A percentile compares a stretch with the other conserved stretches of the same genome.
These are phyloP conservation scores for Athetis lepigone DNA, from an alignment of 2,888 invertebrate genomes.

Conservation along the genomic window DNA sequence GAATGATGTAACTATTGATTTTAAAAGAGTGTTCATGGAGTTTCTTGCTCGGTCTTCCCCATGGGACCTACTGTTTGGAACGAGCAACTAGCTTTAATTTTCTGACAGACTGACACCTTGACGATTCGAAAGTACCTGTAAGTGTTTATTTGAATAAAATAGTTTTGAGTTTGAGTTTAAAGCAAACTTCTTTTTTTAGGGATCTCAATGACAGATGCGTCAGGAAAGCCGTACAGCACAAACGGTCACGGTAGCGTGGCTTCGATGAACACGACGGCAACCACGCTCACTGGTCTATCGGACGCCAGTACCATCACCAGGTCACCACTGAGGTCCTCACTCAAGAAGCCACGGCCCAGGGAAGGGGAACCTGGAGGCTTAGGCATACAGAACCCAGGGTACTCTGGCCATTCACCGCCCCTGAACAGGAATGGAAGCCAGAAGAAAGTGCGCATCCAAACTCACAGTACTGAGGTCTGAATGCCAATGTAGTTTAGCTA, in stretches of 20 bases:
- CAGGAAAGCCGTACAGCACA: conserved; percentile 94
- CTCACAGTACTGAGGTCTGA: conserved; percentile 97
- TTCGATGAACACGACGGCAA: conserved; percentile 94
- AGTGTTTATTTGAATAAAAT: too few species aligned
- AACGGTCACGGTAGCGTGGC: conserved; percentile 93
- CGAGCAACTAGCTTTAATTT: too few species aligned
- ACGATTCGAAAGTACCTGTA: too few species aligned
- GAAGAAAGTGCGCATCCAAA: conserved; percentile 97
- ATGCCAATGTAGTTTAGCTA: conserved; percentile 6
- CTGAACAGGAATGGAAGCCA: conserved; percentile 96
- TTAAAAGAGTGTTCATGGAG: too few species aligned
- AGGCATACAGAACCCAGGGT: conserved; percentile 96
- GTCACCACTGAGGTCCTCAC: conserved; percentile 92
- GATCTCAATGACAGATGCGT: conserved; percentile 96
- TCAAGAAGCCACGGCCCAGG: conserved; percentile 94
- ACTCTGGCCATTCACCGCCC: conserved; percentile 95
- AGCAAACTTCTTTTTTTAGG: conserved; percentile 80
- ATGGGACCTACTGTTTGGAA: too few species aligned
- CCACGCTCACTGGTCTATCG: conserved; percentile 89
- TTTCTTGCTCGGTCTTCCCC: too few species aligned
- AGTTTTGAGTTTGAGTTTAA: too few species aligned
- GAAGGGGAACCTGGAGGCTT: conserved; percentile 89
- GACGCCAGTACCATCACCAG: conserved; percentile 68
- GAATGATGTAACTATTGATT: too few species aligned
- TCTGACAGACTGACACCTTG: too few species aligned